Percentiles rank a stretch among this genome's conserved stretches.
Evolutionary conservation across 2,888 invertebrate genomes (phyloP).

Genomic region (Ceratothoa steindachneri): DNA sequence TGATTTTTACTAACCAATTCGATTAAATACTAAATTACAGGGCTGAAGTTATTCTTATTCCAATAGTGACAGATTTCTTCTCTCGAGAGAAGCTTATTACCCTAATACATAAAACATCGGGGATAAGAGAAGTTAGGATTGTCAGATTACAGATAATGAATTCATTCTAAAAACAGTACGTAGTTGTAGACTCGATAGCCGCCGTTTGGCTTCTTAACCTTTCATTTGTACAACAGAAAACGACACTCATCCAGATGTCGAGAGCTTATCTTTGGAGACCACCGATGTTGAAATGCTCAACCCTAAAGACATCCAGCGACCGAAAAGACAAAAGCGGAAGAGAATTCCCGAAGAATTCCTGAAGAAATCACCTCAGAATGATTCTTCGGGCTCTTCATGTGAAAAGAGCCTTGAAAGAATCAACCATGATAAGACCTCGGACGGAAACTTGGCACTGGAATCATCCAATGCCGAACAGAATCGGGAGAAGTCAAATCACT

Average conservation of each 20-base stretch:
- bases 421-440: background rate
- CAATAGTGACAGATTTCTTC: no score
- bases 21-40: no score
- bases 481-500: conserved; percentile 23
- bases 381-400: background rate
- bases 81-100: no score
- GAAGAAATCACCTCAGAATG: background rate
- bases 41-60: no score
- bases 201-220: no score
- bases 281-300: background rate
- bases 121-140: no score
- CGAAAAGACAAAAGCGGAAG: background rate
- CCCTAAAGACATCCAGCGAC: conserved; percentile 1
- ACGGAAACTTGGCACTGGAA: conserved; percentile 10
- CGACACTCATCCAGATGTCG: conserved; percentile 32
- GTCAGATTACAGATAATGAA: no score
- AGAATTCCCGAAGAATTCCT: background rate
- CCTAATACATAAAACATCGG: no score
- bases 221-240: conserved; percentile 20
- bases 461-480: conserved; percentile 23
- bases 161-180: no score
- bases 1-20: no score
- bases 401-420: background rate
- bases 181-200: no score
- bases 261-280: conserved; percentile 37